Evolutionary conservation across 2,113 vertebrate species (phyloP).

Genomic region (Gasterosteus nipponicus): DNA sequence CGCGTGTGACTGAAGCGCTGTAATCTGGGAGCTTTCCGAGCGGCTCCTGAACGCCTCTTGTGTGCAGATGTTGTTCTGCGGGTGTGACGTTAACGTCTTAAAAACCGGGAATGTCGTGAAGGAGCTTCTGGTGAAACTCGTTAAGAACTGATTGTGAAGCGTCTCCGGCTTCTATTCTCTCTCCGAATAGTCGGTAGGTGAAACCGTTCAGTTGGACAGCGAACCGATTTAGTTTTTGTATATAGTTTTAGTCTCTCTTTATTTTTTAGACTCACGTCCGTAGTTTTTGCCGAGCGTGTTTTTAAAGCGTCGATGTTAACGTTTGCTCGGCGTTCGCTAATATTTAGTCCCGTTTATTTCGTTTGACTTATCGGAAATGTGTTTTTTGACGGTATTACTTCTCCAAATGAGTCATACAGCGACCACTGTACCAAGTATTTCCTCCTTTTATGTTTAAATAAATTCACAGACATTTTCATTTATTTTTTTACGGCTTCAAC

Average conservation of each 20-base stretch:
- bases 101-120: constrained; percentile 8
- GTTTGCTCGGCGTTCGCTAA: too few species aligned
- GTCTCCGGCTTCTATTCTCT: not conserved
- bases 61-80: constrained; percentile 39
- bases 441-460: not conserved
- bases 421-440: not conserved
- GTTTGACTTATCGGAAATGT: constrained; percentile 4
- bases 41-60: constrained; percentile 25
- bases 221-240: accelerated
- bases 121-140: not conserved
- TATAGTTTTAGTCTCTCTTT: not conserved
- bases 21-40: not conserved
- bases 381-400: not conserved
- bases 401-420: not conserved
- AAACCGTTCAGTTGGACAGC: not conserved
- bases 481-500: too few species aligned
- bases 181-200: constrained; percentile 29
- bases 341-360: too few species aligned
- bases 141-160: not conserved
- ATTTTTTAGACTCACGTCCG: not conserved
- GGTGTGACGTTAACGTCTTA: constrained; percentile 3
- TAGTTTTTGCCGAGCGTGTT: not conserved
- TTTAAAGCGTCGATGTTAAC: not conserved
- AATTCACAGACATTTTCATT: not conserved
- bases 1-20: accelerated